Evolutionary conservation across 2,797 vertebrate species (phyloP).

Genomic region (Poecilia picta): DNA sequence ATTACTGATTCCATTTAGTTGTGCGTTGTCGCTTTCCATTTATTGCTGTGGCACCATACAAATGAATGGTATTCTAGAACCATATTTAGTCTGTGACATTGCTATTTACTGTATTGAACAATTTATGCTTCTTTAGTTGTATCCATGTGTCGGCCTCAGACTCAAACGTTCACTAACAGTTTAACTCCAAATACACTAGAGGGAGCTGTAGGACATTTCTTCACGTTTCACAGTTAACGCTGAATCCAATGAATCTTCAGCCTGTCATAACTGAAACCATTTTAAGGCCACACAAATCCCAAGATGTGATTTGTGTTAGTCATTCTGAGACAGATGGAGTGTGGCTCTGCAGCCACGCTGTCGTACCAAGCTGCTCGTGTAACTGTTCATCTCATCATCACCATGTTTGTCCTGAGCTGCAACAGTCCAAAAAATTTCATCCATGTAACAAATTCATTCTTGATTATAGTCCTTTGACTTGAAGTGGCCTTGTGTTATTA

Average conservation of each 20-base stretch:
- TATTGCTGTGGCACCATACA: not conserved
- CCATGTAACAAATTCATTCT: conserved; percentile 58
- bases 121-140: not conserved
- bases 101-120: not conserved
- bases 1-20: not conserved
- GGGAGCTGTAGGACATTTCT: conserved; percentile 59
- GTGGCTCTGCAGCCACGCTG: conserved; percentile 34
- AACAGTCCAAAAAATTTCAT: conserved; percentile 50
- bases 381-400: conserved; percentile 45
- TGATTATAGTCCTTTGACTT: conserved; percentile 67
- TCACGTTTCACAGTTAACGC: conserved; percentile 14
- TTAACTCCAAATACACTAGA: conserved; percentile 49
- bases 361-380: conserved; percentile 39
- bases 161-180: not conserved
- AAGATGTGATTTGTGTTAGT: conserved; percentile 41
- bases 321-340: conserved; percentile 25
- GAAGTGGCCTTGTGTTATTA: conserved; percentile 68
- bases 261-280: conserved; percentile 49
- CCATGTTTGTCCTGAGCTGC: conserved; percentile 45
- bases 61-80: not conserved
- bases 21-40: not conserved
- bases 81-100: not conserved
- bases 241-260: conserved; percentile 48
- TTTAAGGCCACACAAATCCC: conserved; percentile 54
- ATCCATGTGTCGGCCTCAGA: not conserved